phyloP scores from a whole-genome alignment of 2,888 invertebrate genomes.

The Gibbula magus region DNA sequence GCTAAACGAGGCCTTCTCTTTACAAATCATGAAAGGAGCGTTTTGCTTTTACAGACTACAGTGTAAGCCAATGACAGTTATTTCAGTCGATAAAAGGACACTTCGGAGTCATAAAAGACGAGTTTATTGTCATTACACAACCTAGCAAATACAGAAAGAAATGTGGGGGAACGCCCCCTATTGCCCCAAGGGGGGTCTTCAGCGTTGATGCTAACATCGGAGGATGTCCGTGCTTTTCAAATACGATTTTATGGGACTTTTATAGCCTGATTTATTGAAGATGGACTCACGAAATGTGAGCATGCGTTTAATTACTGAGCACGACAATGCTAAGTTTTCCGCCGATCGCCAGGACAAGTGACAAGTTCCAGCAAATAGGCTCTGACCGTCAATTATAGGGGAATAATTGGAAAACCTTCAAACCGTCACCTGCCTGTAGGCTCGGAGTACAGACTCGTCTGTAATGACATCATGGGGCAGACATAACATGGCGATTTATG shows the following conservation, averaged over 20 bases:
- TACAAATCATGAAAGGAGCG: background rate
- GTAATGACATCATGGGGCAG: constrained; percentile 7
- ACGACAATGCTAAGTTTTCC: constrained; percentile 14
- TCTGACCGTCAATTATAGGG: constrained; percentile 14
- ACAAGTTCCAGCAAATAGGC: background rate
- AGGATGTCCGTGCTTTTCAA: background rate
- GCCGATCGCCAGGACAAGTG: background rate
- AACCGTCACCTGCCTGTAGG: background rate
- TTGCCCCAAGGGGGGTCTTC: background rate
- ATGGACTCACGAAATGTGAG: constrained; percentile 19
- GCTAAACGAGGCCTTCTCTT: no score
- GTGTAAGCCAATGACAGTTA: background rate
- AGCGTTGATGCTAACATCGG: background rate
- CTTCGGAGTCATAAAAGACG: background rate
- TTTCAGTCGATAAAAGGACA: constrained; percentile 7
- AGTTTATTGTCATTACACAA: constrained; percentile 17
- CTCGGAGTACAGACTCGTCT: background rate
- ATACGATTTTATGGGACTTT: constrained; percentile 21
- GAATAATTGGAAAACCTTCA: constrained; percentile 10
- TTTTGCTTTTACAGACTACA: background rate
- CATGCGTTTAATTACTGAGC: constrained; percentile 21
- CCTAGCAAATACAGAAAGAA: background rate
- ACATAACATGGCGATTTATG: constrained; percentile 21
- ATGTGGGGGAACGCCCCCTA: background rate
- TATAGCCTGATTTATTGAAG: constrained; percentile 14